These are phyloP conservation scores for Chromis chromis DNA, from an alignment of 2,797 vertebrate genomes.

Conservation along the genomic window DNA sequence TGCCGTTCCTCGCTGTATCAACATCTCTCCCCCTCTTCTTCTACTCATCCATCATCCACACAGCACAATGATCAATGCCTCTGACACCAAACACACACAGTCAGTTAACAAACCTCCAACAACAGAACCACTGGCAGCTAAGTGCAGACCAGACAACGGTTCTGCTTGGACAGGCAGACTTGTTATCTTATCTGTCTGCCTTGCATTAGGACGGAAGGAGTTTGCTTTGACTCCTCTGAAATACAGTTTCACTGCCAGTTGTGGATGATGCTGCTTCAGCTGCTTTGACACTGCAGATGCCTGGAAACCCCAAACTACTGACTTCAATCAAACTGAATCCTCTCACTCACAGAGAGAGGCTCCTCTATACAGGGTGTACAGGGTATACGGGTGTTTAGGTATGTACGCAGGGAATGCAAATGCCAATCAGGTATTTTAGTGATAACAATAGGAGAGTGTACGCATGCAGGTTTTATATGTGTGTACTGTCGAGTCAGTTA, in stretches of 20 bases:
- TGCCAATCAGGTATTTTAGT: slow-evolving; percentile 18
- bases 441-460: slow-evolving; percentile 11
- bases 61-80: slow-evolving; percentile 28
- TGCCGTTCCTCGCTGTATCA: background rate
- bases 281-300: slow-evolving; percentile 26
- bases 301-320: background rate
- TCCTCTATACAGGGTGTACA: too few relatives aligned
- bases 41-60: slow-evolving; percentile 37
- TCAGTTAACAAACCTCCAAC: slow-evolving; percentile 20
- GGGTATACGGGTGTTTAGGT: background rate
- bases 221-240: slow-evolving; percentile 34
- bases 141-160: slow-evolving; percentile 21
- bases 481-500: background rate
- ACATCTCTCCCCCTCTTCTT: slow-evolving; percentile 12
- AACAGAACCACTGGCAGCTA: slow-evolving; percentile 15
- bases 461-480: background rate
- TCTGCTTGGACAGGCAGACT: slow-evolving; percentile 41
- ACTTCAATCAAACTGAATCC: slow-evolving; percentile 32
- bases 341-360: too few relatives aligned
- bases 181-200: slow-evolving; percentile 21
- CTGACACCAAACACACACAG: slow-evolving; percentile 6
- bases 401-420: slow-evolving; percentile 14
- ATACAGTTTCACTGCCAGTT: slow-evolving; percentile 37
- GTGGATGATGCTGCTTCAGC: slow-evolving; percentile 28
- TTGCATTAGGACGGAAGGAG: background rate